Evolutionary conservation across 2,113 vertebrate genomes (phyloP).

Genomic region (Carassius carassius): DNA sequence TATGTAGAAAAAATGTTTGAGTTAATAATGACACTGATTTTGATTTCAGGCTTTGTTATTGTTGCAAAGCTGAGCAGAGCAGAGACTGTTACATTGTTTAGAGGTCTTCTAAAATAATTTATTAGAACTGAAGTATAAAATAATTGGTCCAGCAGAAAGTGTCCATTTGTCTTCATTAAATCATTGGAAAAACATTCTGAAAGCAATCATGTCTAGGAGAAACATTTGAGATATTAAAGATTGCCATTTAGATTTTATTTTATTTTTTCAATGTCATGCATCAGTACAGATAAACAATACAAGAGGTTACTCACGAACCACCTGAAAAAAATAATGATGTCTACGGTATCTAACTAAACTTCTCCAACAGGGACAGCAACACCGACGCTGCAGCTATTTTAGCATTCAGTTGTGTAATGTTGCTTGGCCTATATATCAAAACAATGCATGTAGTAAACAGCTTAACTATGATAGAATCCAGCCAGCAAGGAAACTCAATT

Average conservation of each 20-base stretch:
- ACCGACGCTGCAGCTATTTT: conserved; percentile 53
- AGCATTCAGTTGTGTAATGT: conserved; percentile 49
- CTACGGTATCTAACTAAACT: conserved; percentile 14
- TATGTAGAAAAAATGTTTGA: neutral
- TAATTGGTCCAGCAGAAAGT: neutral
- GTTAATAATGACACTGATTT: neutral
- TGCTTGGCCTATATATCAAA: conserved; percentile 56
- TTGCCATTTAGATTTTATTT: neutral
- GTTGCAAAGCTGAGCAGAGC: too few species aligned
- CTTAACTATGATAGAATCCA: conserved; percentile 41
- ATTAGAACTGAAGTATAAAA: neutral
- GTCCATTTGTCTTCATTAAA: neutral
- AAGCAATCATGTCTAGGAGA: neutral
- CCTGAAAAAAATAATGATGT: neutral
- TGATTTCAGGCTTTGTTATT: too few species aligned
- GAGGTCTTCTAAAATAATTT: too few species aligned
- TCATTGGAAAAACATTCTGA: neutral
- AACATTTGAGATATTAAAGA: neutral
- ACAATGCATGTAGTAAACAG: conserved; percentile 51
- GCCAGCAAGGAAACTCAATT: conserved; percentile 37
- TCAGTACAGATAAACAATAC: conserved; percentile 15
- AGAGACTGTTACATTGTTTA: too few species aligned
- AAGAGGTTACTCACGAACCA: conserved; percentile 27
- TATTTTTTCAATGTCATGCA: neutral
- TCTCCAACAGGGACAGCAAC: conserved; percentile 44